These are phyloP conservation scores for Monopterus albus DNA, from an alignment of 2,113 vertebrate species.

Conservation along the genomic window DNA sequence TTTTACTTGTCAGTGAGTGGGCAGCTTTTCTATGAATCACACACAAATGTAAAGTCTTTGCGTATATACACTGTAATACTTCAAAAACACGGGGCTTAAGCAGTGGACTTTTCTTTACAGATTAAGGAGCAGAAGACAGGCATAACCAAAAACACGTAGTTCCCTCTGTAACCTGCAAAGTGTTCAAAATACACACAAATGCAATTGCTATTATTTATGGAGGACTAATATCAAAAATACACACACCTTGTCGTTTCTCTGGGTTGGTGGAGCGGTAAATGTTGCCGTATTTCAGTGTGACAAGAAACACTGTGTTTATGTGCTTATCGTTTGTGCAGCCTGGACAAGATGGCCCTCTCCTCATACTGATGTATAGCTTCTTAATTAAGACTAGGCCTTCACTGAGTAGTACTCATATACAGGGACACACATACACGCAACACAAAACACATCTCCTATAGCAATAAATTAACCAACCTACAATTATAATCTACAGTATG, in stretches of 20 bases:
- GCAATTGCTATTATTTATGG: conserved; percentile 45
- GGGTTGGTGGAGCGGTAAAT: conserved; percentile 56
- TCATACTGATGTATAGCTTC: conserved; percentile 62
- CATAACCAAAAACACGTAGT: not conserved
- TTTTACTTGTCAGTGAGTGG: too few species aligned
- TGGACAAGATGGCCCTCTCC: conserved; percentile 29
- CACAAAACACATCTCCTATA: conserved; percentile 2
- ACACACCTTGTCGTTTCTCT: conserved; percentile 48
- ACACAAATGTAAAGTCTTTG: conserved; percentile 18
- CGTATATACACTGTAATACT: conserved; percentile 7
- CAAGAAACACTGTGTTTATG: conserved; percentile 61
- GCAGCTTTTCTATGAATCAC: not conserved
- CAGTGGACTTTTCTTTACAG: conserved; percentile 32
- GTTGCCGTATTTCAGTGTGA: conserved; percentile 68
- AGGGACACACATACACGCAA: conserved; percentile 3
- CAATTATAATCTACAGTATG: conserved; percentile 13
- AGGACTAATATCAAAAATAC: conserved; percentile 29
- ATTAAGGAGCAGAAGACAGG: conserved; percentile 17
- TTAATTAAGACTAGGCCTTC: conserved; percentile 59
- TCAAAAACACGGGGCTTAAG: not conserved
- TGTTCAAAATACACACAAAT: conserved; percentile 9
- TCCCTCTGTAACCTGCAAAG: not conserved
- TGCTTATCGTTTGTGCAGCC: conserved; percentile 47
- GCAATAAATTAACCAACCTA: conserved; percentile 23
- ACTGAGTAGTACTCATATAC: not conserved